Evolutionary conservation across 1,140 invertebrate genomes (phyloP).

Genomic region (Phymastichus coffea): DNA sequence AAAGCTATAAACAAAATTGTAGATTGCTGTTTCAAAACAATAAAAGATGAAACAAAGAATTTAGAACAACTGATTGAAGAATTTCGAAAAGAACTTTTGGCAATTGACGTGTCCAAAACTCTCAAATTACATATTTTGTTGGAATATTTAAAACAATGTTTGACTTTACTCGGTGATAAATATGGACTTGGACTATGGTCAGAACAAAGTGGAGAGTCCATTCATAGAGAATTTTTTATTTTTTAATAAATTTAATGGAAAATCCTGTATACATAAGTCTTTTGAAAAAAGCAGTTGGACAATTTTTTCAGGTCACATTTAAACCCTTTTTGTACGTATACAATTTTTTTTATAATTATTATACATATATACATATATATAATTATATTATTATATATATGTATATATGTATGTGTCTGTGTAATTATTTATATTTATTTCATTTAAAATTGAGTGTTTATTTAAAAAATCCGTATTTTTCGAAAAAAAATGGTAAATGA

Average conservation of each 20-base stretch:
- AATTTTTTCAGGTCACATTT: no score
- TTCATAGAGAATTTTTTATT: slow-evolving; percentile 1
- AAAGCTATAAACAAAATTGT: slow-evolving; percentile 5
- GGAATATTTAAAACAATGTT: not conserved
- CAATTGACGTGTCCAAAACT: not conserved
- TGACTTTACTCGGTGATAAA: not conserved
- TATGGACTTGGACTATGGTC: slow-evolving; percentile 10
- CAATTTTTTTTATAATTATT: no score
- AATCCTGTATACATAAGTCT: not conserved
- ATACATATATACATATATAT: no score
- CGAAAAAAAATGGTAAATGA: no score
- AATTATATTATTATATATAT: no score
- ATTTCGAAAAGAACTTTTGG: not conserved
- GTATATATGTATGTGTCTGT: no score
- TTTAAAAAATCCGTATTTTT: no score
- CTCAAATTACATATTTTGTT: slow-evolving; percentile 2
- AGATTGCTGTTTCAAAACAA: not conserved
- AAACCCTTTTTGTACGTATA: no score
- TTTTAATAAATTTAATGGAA: not conserved
- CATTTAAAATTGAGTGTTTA: no score
- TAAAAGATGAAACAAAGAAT: not conserved
- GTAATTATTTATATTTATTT: no score
- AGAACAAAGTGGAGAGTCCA: slow-evolving; percentile 11
- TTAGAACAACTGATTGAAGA: not conserved
- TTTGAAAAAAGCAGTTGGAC: not conserved